These are phyloP conservation scores for Melanerpes formicivorus DNA, from an alignment of 2,113 vertebrate genomes.

Conservation along the genomic window DNA sequence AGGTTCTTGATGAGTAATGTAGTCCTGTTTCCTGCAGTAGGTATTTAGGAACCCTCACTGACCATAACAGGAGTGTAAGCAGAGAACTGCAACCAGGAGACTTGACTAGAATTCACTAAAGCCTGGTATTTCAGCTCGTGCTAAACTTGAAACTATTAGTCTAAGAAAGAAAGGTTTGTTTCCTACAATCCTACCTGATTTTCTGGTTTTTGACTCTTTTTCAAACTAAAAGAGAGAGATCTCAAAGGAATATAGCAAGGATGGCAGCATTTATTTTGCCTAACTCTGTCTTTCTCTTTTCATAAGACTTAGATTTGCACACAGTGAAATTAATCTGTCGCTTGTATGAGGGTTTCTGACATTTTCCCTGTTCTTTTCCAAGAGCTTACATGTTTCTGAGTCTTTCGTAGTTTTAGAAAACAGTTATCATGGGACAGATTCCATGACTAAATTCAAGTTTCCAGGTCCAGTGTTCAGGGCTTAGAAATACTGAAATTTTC, in stretches of 20 bases:
- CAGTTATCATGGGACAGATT: neutral
- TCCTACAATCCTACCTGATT: neutral
- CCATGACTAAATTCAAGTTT: neutral
- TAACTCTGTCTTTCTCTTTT: neutral
- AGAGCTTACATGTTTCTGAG: neutral
- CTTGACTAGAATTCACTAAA: neutral
- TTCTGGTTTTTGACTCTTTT: neutral
- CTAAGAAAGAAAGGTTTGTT: neutral
- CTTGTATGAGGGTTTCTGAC: neutral
- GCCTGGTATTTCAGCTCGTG: neutral
- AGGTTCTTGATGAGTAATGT: neutral
- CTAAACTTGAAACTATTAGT: neutral
- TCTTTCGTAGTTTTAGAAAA: neutral
- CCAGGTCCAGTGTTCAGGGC: neutral
- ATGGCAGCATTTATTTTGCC: neutral
- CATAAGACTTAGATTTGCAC: neutral
- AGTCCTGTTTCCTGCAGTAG: neutral
- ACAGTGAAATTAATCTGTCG: neutral
- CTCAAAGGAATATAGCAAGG: neutral
- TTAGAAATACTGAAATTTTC: neutral
- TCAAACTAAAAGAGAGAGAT: neutral
- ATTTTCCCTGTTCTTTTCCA: neutral
- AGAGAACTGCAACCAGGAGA: neutral
- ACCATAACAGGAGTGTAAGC: neutral
- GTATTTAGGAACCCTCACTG: neutral